Evolutionary conservation across 2,113 vertebrate species (phyloP).

Genomic region (Ursus arctos): DNA sequence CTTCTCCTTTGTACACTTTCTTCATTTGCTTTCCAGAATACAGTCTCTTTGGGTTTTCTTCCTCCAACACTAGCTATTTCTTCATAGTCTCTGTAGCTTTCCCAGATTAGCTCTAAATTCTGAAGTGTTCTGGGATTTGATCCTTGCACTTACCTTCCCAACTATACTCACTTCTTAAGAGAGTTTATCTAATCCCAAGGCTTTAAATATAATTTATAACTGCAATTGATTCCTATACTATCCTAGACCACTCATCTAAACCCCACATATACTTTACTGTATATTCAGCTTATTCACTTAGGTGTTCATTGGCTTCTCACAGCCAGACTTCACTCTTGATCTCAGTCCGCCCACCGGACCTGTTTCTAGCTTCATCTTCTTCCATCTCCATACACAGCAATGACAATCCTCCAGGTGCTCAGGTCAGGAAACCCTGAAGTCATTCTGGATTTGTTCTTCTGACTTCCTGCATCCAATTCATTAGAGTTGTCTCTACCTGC

Average conservation of each 20-base stretch:
- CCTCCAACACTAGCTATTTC: not conserved
- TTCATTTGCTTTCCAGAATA: not conserved
- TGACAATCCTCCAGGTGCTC: not conserved
- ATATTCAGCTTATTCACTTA: not conserved
- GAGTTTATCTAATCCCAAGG: not conserved
- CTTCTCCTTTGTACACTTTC: not conserved
- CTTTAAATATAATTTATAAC: not conserved
- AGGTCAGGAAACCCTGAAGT: not conserved
- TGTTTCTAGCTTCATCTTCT: not conserved
- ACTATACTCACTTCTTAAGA: not conserved
- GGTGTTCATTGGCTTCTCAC: not conserved
- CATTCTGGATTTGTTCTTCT: not conserved
- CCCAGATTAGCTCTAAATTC: not conserved
- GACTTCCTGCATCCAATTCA: not conserved
- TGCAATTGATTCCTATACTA: not conserved
- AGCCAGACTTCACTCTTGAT: not conserved
- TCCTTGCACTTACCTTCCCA: not conserved
- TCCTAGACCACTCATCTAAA: not conserved
- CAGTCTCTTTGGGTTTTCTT: not conserved
- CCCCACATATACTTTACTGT: not conserved
- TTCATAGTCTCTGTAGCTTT: not conserved
- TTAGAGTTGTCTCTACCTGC: not conserved
- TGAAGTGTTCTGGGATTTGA: not conserved
- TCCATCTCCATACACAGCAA: not conserved
- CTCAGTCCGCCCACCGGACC: not conserved